Conservation (phyloP, 2,888 invertebrate genomes). For the Lordiphosa andalusiaca region DNA sequence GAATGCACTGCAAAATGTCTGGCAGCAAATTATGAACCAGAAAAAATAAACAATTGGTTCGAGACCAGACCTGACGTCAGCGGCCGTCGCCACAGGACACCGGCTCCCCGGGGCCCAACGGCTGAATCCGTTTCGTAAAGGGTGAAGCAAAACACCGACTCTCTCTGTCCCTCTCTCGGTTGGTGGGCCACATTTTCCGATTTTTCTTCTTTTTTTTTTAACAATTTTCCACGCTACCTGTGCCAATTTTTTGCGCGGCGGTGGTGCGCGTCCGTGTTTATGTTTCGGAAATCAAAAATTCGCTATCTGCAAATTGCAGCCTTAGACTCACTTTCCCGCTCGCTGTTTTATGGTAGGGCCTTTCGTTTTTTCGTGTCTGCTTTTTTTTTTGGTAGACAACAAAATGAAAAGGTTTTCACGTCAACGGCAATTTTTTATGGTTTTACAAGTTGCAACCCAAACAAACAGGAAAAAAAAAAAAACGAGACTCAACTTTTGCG, state of each 20-base stretch:
- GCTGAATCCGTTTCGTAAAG: constrained; percentile 60
- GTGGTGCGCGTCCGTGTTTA: constrained; percentile 47
- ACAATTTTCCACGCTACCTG: constrained; percentile 76
- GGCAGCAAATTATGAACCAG: constrained; percentile 44
- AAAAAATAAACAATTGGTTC: constrained; percentile 48
- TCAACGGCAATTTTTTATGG: constrained; percentile 68
- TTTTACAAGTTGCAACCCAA: constrained; percentile 51
- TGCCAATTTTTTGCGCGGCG: constrained; percentile 64
- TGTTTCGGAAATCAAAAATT: constrained; percentile 74
- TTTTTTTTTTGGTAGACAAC: constrained; percentile 20
- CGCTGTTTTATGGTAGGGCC: constrained; percentile 65
- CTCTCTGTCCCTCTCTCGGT: constrained; percentile 27
- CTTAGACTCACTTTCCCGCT: constrained; percentile 53
- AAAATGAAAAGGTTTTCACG: constrained; percentile 48
- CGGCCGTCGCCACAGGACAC: constrained; percentile 56
- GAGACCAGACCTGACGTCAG: constrained; percentile 23
- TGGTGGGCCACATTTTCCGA: constrained; percentile 31
- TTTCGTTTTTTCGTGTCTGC: constrained; percentile 28
- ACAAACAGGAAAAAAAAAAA: constrained; percentile 31
- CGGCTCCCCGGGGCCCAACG: constrained; percentile 54
- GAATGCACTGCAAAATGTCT: constrained; percentile 47
- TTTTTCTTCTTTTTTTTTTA: constrained; percentile 49
- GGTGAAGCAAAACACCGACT: constrained; percentile 53
- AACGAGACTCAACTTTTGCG: constrained; percentile 52
- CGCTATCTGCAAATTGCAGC: constrained; percentile 70